Base-by-base conservation (phyloP, 2,888 invertebrate species). In the Lydus trimaculatus region DNA sequence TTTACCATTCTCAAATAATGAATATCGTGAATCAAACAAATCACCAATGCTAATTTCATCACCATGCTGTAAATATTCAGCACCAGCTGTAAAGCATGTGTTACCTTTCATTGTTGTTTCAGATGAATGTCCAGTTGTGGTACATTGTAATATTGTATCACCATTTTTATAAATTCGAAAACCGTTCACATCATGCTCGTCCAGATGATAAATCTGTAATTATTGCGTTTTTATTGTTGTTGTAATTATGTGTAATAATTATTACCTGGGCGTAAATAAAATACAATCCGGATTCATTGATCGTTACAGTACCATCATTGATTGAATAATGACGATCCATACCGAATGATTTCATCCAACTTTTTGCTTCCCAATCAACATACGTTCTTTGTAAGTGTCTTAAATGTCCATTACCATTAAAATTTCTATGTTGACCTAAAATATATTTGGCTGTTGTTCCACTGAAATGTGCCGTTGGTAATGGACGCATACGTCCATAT, bases 251-350 rank as follows among this genome's bases (percentile, higher is more conserved):
- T 9, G 2, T 23, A 25, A 25, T 62, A 59, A 17, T n/a, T n/a
- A n/a, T n/a, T 80, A 91, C 91, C 88, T 92, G 93, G 0, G 92
- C 92, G 80, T 94, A 94, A 60, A 93, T 88, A 65, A 93, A 88
- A 83, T 94, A 94, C 20, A 94, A 86, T 31, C 94, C 94, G 0
- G 90, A 84, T 74, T 92, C 91, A 74, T 89, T 89, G 0, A 94
- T 89, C 13, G 90, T 90, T 0, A 94, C 84, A 63, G 89, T 87
- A 0, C 94, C 94, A 69, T 88, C 88, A n/a, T 73, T 61, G 0
- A 91, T 86, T 58, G 86, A 86, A 67, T 92, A 92, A 72, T 90
- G 88, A 23, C 88, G 85, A 64, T 89, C 88, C 87, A 90, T 89
- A 0, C 89, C 89, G 1, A 90, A 85, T 65, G 88, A 86, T 39